Base-by-base conservation (phyloP, 2,888 invertebrate genomes). In the Leptura quadrifasciata region DNA sequence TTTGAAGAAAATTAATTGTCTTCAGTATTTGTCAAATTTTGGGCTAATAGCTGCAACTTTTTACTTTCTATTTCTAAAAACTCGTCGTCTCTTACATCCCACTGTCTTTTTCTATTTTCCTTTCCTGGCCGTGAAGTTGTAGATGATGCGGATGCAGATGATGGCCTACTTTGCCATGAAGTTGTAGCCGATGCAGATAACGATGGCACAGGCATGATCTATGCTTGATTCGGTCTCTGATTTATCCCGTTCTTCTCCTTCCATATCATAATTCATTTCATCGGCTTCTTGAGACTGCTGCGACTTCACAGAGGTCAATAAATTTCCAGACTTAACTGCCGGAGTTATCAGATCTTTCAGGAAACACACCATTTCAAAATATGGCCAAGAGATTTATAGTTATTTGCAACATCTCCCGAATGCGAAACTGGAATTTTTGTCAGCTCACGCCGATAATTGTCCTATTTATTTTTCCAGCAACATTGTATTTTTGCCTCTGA, bases 1-100 rank as follows among this genome's bases (percentile, higher is more conserved):
- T 65, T 76, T 76, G 24, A 76, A 78, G 71, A 76, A 78, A 70
- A 5, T 57, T 47, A 78, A 58, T 47, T 78, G 24, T 24, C 24
- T 24, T 24, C 24, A 24, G 2, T 5, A 24, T 24, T 24, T 24
- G 24, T 24, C 24, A 24, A 58, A 21, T 20, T 58, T 58, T 58
- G 21, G 1, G 58, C 3, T 58, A 20, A 58, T 58, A 58, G 10
- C 12, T 58, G 58, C 20, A 21, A n/a, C n/a, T n/a, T n/a, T n/a
- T n/a, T n/a, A n/a, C n/a, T n/a, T n/a, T n/a, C n/a, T n/a, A n/a
- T n/a, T n/a, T n/a, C n/a, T n/a, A n/a, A n/a, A n/a, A n/a, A n/a
- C n/a, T n/a, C n/a, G n/a, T n/a, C n/a, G n/a, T n/a, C n/a, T n/a
- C n/a, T n/a, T n/a, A n/a, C n/a, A n/a, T n/a, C n/a, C n/a, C n/a